Evolutionary conservation across 1,140 invertebrate genomes (phyloP), one percentile per base, ranked within the genome.

Genomic region (Diorhabda sublineata): DNA sequence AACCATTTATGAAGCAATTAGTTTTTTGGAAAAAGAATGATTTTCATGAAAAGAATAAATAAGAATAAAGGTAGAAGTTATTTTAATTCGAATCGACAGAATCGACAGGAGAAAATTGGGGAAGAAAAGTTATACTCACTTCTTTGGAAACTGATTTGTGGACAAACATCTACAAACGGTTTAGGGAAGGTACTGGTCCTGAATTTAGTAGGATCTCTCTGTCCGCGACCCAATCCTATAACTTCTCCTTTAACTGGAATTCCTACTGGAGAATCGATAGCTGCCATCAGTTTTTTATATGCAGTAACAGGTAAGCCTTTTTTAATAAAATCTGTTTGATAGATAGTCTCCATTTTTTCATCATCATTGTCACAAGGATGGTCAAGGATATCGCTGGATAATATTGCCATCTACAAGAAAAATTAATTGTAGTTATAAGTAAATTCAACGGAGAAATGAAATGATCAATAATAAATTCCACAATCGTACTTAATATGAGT

Each of bases 311-410:
- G 79, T 42, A 80, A 71, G 58, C 86, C 84, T 83, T 84, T 80
- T 77, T 86, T 87, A 47, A 82, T 81, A 69, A 82, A 88, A 61
- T 86, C 86, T 0, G 82, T 83, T 78, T 87, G 83, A 72, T 87
- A 88, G 74, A 87, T 84, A 4, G 83, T 86, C 44, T 82, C 79
- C 84, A 88, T 86, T 75, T 85, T 85, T 26, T 82, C 84, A 69
- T 88, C 85, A 7, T 84, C 79, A 61, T 82, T 82, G 69, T 86
- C 84, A 69, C 85, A 86, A 0, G 82, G 83, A 74, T 85, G 84
- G 59, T 87, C 85, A 64, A 88, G 71, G 65, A 88, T 85, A 43
- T 84, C 83, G 43, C 84, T 84, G 3, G 82, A 82, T 3, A 87
- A 81, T 68, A 83, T 81, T 3, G 84, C 83, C 85, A 87, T 86